A percentile compares a stretch with the other conserved stretches of the same genome.
Evolutionary conservation across 2,797 vertebrate species (phyloP).

Genomic region (Chromobotia macracanthus): DNA sequence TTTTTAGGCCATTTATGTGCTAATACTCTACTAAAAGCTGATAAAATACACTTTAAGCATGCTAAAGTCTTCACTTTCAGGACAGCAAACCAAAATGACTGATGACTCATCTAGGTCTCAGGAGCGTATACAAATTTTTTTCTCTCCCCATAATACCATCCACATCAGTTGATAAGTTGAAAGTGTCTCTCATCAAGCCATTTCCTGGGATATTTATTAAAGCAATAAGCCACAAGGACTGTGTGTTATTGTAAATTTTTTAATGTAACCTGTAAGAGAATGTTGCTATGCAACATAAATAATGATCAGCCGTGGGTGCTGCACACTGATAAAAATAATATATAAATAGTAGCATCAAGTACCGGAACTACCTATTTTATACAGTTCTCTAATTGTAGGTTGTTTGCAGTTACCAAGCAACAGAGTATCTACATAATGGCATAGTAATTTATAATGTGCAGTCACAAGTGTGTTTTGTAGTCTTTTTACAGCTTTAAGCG

Average conservation of each 20-base stretch:
- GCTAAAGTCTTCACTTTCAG: no score
- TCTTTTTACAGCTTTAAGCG: not conserved
- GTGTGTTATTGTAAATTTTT: not conserved
- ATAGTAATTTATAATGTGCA: not conserved
- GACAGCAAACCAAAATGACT: no score
- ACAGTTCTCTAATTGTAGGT: slow-evolving; percentile 5
- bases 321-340: not conserved
- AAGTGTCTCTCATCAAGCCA: not conserved
- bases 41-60: no score
- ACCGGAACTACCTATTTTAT: not conserved
- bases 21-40: no score
- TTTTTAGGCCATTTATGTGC: not conserved
- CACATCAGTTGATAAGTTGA: no score
- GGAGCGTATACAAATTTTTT: not conserved
- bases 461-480: not conserved
- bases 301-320: not conserved
- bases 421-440: not conserved
- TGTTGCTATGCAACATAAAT: not conserved
- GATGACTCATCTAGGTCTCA: not conserved
- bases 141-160: not conserved
- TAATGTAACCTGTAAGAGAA: not conserved
- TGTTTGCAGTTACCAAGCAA: slow-evolving; percentile 5
- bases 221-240: not conserved
- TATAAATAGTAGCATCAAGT: slow-evolving; percentile 2
- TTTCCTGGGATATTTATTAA: not conserved